phyloP scores from a whole-genome alignment of 2,113 vertebrate species.

The Pachypanchax playfairii region DNA sequence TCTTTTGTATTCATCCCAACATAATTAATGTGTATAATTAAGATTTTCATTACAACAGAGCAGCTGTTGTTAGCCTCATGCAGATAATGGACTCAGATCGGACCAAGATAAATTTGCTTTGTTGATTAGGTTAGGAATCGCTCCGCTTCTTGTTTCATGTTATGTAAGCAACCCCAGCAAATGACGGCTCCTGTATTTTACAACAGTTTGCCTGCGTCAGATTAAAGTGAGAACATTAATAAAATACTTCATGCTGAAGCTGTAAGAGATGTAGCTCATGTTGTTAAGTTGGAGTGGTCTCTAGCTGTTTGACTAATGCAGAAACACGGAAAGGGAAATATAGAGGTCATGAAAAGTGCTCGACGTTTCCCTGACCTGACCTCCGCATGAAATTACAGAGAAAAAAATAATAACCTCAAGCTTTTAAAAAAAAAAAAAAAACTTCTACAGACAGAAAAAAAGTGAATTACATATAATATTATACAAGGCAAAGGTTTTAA shows the following conservation, averaged over 20 bases:
- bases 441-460: neutral
- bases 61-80: constrained; percentile 79
- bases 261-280: neutral
- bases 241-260: constrained; percentile 7
- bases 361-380: neutral
- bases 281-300: neutral
- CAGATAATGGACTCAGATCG: constrained; percentile 79
- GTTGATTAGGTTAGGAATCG: constrained; percentile 73
- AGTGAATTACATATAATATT: neutral
- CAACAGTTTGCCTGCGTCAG: constrained; percentile 1
- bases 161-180: constrained; percentile 24
- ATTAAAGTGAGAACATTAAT: constrained; percentile 13
- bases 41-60: constrained; percentile 78
- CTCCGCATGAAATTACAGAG: constrained; percentile 22
- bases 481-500: constrained; percentile 4
- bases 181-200: constrained; percentile 23
- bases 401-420: constrained; percentile 14
- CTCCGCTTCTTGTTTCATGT: constrained; percentile 63
- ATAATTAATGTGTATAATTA: constrained; percentile 82
- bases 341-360: constrained; percentile 1
- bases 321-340: neutral
- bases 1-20: constrained; percentile 69
- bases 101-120: constrained; percentile 77
- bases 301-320: constrained; percentile 7
- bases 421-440: constrained; percentile 1